Evolutionary conservation across 1,140 invertebrate genomes (phyloP).

Genomic region (Vanessa atalanta): DNA sequence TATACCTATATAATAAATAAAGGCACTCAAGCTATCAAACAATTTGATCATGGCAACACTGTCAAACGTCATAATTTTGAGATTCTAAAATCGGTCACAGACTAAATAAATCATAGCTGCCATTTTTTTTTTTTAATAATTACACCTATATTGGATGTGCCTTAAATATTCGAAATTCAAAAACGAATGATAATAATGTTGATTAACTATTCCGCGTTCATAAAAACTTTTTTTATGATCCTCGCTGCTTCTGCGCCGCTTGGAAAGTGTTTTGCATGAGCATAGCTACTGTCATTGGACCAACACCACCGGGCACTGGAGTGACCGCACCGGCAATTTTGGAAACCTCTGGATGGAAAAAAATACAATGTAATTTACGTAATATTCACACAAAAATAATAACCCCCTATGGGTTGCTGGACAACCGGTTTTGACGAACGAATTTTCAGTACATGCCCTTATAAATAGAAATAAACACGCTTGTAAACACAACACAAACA

Average conservation of each 20-base stretch:
- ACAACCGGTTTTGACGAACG: too few relatives aligned
- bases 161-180: constrained; percentile 7
- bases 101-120: not conserved
- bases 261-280: constrained; percentile 91
- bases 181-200: not conserved
- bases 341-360: constrained; percentile 82
- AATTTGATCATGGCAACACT: too few relatives aligned
- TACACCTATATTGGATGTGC: not conserved
- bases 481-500: too few relatives aligned
- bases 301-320: constrained; percentile 93
- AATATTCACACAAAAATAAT: too few relatives aligned
- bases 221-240: not conserved
- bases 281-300: constrained; percentile 95
- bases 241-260: constrained; percentile 80
- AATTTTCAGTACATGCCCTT: too few relatives aligned
- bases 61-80: not conserved
- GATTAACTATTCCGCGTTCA: not conserved
- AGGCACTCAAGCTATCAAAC: not conserved
- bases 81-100: not conserved
- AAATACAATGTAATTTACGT: constrained; percentile 4
- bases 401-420: too few relatives aligned
- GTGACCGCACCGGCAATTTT: constrained; percentile 90
- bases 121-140: too few relatives aligned
- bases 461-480: too few relatives aligned
- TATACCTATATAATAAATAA: constrained; percentile 24